These are phyloP conservation scores for Bubo scandiacus DNA, from an alignment of 2,113 vertebrate species.

Conservation along the genomic window DNA sequence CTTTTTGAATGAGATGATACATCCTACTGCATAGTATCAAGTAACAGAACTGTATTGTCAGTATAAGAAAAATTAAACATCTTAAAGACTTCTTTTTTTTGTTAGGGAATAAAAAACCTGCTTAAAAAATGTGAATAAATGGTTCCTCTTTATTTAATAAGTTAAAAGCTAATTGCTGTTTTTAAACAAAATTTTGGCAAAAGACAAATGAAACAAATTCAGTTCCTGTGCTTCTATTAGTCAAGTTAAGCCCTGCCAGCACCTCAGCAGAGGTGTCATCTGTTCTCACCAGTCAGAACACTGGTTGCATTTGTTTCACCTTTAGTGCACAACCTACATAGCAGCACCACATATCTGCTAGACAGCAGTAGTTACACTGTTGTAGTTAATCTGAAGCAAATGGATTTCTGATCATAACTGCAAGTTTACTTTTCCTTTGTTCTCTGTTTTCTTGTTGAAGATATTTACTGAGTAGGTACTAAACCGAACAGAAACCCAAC, in stretches of 20 bases:
- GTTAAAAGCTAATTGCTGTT: background rate
- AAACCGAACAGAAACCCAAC: background rate
- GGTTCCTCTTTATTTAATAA: background rate
- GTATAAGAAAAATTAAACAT: background rate
- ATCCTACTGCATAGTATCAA: background rate
- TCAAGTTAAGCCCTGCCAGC: background rate
- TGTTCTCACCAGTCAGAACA: background rate
- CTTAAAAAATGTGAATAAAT: background rate
- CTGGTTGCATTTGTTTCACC: background rate
- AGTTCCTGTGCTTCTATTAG: accelerated
- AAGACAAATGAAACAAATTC: background rate
- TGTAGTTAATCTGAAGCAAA: background rate
- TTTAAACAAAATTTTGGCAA: background rate
- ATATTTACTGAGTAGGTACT: background rate
- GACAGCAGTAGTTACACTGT: background rate
- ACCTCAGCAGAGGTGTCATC: background rate
- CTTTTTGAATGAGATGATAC: background rate
- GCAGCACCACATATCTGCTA: background rate
- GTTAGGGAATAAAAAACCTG: background rate
- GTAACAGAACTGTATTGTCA: background rate
- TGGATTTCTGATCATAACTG: background rate
- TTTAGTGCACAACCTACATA: background rate
- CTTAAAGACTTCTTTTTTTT: background rate
- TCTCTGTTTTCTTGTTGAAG: background rate
- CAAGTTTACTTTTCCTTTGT: background rate